Percentiles rank a stretch among this genome's conserved stretches.
Evolutionary conservation across 2,797 vertebrate species (phyloP).

Genomic region (Brachyalestes nurse): DNA sequence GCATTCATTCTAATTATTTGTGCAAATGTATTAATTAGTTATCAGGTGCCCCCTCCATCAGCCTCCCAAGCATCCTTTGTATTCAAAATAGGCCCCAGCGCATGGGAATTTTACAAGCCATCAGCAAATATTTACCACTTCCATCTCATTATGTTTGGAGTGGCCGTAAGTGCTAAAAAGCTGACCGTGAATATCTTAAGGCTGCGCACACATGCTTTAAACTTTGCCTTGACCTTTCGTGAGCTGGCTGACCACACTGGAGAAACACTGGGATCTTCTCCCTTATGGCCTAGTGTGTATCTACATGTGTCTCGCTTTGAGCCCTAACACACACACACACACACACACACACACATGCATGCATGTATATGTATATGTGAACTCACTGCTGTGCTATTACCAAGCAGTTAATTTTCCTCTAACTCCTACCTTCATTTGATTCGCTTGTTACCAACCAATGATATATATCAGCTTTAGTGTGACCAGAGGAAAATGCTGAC

Average conservation of each 20-base stretch:
- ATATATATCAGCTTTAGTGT: conserved; percentile 77
- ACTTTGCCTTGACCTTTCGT: conserved; percentile 83
- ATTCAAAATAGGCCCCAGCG: conserved; percentile 83
- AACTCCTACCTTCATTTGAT: conserved; percentile 69
- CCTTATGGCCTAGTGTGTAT: conserved; percentile 48
- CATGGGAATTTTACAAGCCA: conserved; percentile 82
- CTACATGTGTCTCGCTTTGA: conserved; percentile 49
- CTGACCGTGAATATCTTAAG: conserved; percentile 86
- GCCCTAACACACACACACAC: conserved; percentile 26
- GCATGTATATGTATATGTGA: neutral
- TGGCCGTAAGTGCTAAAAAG: conserved; percentile 75
- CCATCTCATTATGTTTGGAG: conserved; percentile 80
- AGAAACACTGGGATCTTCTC: conserved; percentile 47
- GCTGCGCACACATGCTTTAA: conserved; percentile 76
- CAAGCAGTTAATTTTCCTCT: conserved; percentile 63
- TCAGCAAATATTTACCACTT: conserved; percentile 88
- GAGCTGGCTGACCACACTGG: conserved; percentile 55
- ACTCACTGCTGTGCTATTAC: conserved; percentile 33
- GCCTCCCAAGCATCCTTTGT: conserved; percentile 83
- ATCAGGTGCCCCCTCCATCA: conserved; percentile 81
- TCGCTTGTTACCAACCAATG: conserved; percentile 74
- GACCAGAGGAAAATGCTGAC: conserved; percentile 79
- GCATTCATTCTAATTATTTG: conserved; percentile 86
- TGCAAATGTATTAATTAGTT: conserved; percentile 87
- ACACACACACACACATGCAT: neutral